Evolutionary conservation across 2,797 vertebrate genomes (phyloP), one percentile per base, ranked within the genome.

Genomic region (Arvicola amphibius): DNA sequence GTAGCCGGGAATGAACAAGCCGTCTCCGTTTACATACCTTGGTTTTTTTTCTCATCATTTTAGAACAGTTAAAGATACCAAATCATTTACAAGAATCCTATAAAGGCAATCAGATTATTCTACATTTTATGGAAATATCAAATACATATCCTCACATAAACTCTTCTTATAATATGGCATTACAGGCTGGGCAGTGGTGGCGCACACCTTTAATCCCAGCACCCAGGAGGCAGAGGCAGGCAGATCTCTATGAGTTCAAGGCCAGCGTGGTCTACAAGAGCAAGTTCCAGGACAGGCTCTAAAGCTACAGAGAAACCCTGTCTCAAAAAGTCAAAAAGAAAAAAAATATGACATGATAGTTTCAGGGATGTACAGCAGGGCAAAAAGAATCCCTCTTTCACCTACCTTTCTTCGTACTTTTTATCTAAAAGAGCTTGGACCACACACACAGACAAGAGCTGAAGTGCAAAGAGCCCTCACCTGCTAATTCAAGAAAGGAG

Each of bases 101-200:
- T 98, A 98, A 98, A 88, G 94, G 97, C 94, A 80, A 98, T 98
- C 94, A 96, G 96, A 98, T 98, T 96, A 97, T 73, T 97, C 85
- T 93, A 97, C 97, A 97, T 96, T 97, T 97, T 97, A 97, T 98
- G 98, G 98, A 97, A 98, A 97, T 96, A 98, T 97, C 95, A 97
- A 97, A 77, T 96, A 90, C 61, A 96, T 96, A 25, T 94, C 90
- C 91, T 87, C 93, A 98, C 81, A 97, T 96, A 97, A 97, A 96
- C 37, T 83, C 92, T 95, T 98, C 97, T 93, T 90, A 71, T 81
- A 96, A 92, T 53, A 95, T 59, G 69, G 53, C 10, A 79, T 9
- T 56, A 56, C 53, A 56, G 16, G 17, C 53, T 56, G 53, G 53
- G 53, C 17, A 0, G 53, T 56, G 17, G 17, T 53, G 16, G 53